Evolutionary conservation across 2,888 invertebrate genomes (phyloP).

Genomic region (Euclidia mi): DNA sequence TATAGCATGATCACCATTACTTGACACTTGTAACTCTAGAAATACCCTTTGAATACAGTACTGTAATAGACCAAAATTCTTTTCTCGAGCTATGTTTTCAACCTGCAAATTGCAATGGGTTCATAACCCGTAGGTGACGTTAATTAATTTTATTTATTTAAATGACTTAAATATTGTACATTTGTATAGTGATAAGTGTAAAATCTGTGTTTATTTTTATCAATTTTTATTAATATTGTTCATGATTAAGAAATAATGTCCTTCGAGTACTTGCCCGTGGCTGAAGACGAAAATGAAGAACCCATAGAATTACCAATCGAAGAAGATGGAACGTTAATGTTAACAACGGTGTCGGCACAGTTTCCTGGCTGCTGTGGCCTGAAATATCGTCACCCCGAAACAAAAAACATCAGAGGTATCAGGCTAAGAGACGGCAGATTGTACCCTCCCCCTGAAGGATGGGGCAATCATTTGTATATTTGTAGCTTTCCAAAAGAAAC

Average conservation of each 20-base stretch:
- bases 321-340: slow-evolving; percentile 97
- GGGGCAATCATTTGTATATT: slow-evolving; percentile 94
- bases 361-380: slow-evolving; percentile 99
- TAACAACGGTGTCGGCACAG: slow-evolving; percentile 98
- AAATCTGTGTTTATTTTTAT: slow-evolving; percentile 83
- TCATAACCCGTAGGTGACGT: slow-evolving; percentile 89
- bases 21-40: slow-evolving; percentile 70
- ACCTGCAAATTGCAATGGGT: slow-evolving; percentile 88
- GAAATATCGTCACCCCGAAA: slow-evolving; percentile 98
- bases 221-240: slow-evolving; percentile 80
- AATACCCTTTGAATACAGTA: slow-evolving; percentile 59
- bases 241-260: slow-evolving; percentile 89
- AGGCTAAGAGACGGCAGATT: slow-evolving; percentile 97
- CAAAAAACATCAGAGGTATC: slow-evolving; percentile 96
- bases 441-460: slow-evolving; percentile 96
- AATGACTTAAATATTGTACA: slow-evolving; percentile 86
- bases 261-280: slow-evolving; percentile 95
- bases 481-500: slow-evolving; percentile 97
- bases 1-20: slow-evolving; percentile 62
- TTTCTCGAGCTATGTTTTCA: slow-evolving; percentile 83
- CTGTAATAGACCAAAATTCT: slow-evolving; percentile 68
- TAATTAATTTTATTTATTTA: slow-evolving; percentile 88
- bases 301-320: slow-evolving; percentile 99
- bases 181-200: slow-evolving; percentile 86
- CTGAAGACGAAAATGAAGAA: slow-evolving; percentile 99